Base-by-base conservation (phyloP, 2,113 vertebrate genomes). In the Saguinus imperator region DNA sequence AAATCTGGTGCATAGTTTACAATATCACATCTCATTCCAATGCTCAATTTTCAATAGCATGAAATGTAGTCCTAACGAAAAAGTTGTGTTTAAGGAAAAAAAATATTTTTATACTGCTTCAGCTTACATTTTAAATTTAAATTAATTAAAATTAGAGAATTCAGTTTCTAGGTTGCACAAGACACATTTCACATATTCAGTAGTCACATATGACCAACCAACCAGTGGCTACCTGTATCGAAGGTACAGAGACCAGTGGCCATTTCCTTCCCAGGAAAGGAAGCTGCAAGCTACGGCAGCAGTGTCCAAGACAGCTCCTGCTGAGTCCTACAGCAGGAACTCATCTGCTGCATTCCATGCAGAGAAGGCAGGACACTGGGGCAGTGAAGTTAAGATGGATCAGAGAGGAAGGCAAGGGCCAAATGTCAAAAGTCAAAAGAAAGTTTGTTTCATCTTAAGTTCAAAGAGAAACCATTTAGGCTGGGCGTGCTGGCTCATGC, bases 61-160 rank as follows among this genome's bases (percentile, higher is more conserved):
- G 25, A 83, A 72, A 70, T 18, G 10, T 48, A 50, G 23, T 70
- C n/a, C 61, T 94, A 83, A 50, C 21, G 76, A 94, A 77, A 89
- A 70, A 57, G 21, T 79, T 70, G 18, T 40, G 6, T 81, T 92
- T 89, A 94, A 77, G 9, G 14, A 21, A 25, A 13, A 43, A 79
- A 92, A 83, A 20, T 5, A 20, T 35, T 40, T 82, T 91, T 64
- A 87, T 6, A 79, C 35, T 80, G 17, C 35, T 91, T 93, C 57
- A 45, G 29, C 45, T 76, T 76, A 76, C 43, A 27, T 25, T 84
- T 90, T 58, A 75, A 87, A 80, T 66, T 84, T 82, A 80, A 58
- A 45, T 64, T 55, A 86, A 95, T 89, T 94, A 72, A 94, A 96
- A 61, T 89, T n/a, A 82, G 72, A 94, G 94, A 73, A 89, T 14